phyloP scores from a whole-genome alignment of 2,797 vertebrate species.

The Morelia viridis region DNA sequence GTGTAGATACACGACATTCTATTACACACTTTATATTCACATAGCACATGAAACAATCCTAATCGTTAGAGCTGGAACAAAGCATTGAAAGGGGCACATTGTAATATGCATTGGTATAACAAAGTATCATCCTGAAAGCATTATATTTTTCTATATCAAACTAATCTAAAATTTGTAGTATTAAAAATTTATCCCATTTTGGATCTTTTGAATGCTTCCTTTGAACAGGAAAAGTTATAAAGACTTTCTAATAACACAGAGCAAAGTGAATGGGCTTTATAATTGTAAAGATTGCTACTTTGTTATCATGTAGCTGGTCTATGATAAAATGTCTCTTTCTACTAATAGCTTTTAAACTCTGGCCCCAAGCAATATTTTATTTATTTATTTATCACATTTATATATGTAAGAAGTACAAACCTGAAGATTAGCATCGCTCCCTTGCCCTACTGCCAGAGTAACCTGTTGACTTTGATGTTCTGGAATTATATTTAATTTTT shows the following conservation, averaged over 20 bases:
- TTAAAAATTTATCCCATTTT: not conserved
- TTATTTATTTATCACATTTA: too few species aligned
- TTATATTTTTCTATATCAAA: not conserved
- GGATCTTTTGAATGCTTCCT: not conserved
- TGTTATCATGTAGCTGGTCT: not conserved
- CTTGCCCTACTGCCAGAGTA: conserved; percentile 31
- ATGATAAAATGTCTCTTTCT: not conserved
- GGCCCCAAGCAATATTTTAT: too few species aligned
- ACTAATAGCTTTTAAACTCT: not conserved
- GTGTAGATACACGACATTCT: not conserved
- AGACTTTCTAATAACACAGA: not conserved
- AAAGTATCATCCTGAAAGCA: not conserved
- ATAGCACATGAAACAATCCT: not conserved
- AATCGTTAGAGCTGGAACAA: not conserved
- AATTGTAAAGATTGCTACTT: not conserved
- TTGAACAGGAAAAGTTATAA: not conserved
- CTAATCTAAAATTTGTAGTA: not conserved
- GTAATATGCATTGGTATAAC: not conserved
- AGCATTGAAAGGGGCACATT: not conserved
- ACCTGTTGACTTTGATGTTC: conserved; percentile 25
- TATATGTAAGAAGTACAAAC: conserved; percentile 45
- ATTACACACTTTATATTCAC: not conserved
- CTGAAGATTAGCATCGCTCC: conserved; percentile 42
- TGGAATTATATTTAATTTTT: conserved; percentile 65
- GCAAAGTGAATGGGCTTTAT: not conserved